Percentiles rank a stretch among this genome's conserved stretches.
These are phyloP conservation scores for Formica selysi DNA, from an alignment of 1,140 invertebrate genomes.

Conservation along the genomic window DNA sequence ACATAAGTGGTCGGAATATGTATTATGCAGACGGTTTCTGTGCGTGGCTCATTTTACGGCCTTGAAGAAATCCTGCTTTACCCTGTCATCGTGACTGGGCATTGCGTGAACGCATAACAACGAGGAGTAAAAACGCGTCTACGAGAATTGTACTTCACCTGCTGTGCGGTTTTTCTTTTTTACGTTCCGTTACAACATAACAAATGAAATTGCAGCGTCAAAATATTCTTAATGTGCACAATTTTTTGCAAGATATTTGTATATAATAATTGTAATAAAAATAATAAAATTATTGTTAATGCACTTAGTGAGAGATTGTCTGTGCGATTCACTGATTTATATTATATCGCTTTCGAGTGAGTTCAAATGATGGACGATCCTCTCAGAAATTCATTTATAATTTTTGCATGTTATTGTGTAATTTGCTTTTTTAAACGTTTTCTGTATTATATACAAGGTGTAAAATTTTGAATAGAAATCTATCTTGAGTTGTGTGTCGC, in stretches of 20 bases:
- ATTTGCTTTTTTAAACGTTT: too few species aligned
- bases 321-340: neutral
- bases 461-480: too few species aligned
- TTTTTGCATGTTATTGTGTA: too few species aligned
- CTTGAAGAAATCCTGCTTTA: slow-evolving; percentile 62
- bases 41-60: slow-evolving; percentile 56
- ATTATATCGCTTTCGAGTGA: neutral
- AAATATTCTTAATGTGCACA: neutral
- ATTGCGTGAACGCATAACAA: neutral
- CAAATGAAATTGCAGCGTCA: neutral
- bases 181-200: neutral
- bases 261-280: neutral
- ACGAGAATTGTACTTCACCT: slow-evolving; percentile 4
- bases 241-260: neutral
- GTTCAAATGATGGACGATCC: neutral
- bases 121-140: slow-evolving; percentile 7
- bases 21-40: slow-evolving; percentile 41
- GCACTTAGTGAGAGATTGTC: neutral
- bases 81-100: slow-evolving; percentile 60
- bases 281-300: neutral
- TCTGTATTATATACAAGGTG: too few species aligned
- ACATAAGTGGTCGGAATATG: slow-evolving; percentile 57
- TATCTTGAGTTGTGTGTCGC: too few species aligned
- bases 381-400: neutral
- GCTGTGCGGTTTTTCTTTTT: neutral